A percentile compares a stretch with the other conserved stretches of the same genome.
phyloP scores from a whole-genome alignment of 2,888 invertebrate genomes.

The Marasmarcha lunaedactyla region DNA sequence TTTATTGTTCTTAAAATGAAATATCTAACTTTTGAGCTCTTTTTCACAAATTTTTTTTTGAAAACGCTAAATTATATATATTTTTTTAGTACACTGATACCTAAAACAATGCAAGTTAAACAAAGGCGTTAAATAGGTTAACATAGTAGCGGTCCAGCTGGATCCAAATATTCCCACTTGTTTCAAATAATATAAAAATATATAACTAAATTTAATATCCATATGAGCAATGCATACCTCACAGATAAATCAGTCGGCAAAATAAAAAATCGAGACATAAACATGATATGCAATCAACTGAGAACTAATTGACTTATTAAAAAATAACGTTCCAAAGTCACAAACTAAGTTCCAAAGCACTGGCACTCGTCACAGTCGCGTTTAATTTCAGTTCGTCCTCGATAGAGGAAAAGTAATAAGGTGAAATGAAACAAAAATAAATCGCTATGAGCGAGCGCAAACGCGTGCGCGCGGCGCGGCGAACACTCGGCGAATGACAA shows the following conservation, averaged over 20 bases:
- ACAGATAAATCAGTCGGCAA: constrained; percentile 53
- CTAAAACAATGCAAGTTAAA: too few relatives aligned
- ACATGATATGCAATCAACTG: constrained; percentile 36
- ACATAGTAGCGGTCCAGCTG: too few relatives aligned
- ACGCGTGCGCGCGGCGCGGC: constrained; percentile 56
- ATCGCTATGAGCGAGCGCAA: constrained; percentile 23
- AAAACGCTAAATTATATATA: too few relatives aligned
- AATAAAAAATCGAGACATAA: constrained; percentile 62
- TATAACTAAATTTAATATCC: too few relatives aligned
- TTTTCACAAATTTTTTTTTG: too few relatives aligned
- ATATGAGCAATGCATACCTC: constrained; percentile 48
- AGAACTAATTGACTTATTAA: constrained; percentile 27
- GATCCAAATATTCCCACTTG: too few relatives aligned
- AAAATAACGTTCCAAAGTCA: constrained; percentile 41
- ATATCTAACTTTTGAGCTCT: too few relatives aligned
- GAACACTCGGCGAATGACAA: constrained; percentile 62
- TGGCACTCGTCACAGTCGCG: constrained; percentile 47
- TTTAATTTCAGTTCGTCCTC: constrained; percentile 62
- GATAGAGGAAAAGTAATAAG: constrained; percentile 51
- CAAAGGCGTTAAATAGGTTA: too few relatives aligned
- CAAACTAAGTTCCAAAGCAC: constrained; percentile 55
- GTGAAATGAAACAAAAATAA: constrained; percentile 50
- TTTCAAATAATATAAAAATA: too few relatives aligned
- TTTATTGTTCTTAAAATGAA: too few relatives aligned
- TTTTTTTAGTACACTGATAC: too few relatives aligned